Percentiles rank a stretch among this genome's conserved stretches.
phyloP scores from a whole-genome alignment of 1,140 invertebrate genomes.

The Drosophila subpulchrella region DNA sequence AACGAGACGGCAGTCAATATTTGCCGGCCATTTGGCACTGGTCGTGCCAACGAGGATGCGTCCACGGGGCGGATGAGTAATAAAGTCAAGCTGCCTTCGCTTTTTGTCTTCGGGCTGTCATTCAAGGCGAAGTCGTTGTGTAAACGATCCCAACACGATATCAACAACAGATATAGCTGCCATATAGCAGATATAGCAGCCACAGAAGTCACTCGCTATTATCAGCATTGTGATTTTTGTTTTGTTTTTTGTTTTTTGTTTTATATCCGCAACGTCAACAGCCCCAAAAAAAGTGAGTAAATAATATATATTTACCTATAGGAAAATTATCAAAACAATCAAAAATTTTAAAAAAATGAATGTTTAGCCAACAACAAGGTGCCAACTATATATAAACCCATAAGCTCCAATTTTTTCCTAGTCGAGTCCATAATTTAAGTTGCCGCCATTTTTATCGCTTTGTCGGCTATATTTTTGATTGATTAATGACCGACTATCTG shows the following conservation, averaged over 20 bases:
- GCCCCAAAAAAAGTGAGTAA: slow-evolving; percentile 33
- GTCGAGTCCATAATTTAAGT: slow-evolving; percentile 18
- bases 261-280: slow-evolving; percentile 39
- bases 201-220: slow-evolving; percentile 26
- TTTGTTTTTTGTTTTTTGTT: slow-evolving; percentile 10
- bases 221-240: slow-evolving; percentile 32
- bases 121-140: slow-evolving; percentile 42
- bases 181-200: slow-evolving; percentile 1
- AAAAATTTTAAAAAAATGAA: neutral
- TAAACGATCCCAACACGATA: slow-evolving; percentile 63
- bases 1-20: slow-evolving; percentile 57
- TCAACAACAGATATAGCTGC: slow-evolving; percentile 28
- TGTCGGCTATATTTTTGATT: slow-evolving; percentile 24
- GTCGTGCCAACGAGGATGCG: slow-evolving; percentile 54
- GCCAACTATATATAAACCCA: slow-evolving; percentile 14
- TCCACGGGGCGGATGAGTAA: slow-evolving; percentile 74
- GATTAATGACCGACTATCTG: slow-evolving; percentile 31
- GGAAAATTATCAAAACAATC: neutral
- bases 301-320: slow-evolving; percentile 24
- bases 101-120: slow-evolving; percentile 17
- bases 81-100: slow-evolving; percentile 67
- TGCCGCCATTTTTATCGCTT: slow-evolving; percentile 8
- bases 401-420: neutral
- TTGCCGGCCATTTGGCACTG: slow-evolving; percentile 69
- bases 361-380: slow-evolving; percentile 20